Base-by-base conservation (phyloP, 2,888 invertebrate genomes). In the Dryadula phaetusa region DNA sequence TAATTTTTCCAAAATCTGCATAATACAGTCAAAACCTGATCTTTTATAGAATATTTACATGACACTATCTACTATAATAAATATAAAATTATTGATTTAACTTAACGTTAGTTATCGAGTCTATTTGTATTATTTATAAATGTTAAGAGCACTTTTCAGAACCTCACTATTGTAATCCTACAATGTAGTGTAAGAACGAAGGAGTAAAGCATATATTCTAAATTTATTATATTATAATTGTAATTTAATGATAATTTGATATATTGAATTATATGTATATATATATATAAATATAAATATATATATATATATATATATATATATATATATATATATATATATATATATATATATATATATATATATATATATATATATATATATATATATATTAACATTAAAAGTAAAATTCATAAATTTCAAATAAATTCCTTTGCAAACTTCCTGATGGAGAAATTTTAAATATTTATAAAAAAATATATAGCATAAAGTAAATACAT, bases 141-240 rank as follows among this genome's bases (percentile, higher is more conserved):
- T 20, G 5, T 28, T 65, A 28, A 28, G 40, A 60, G 65, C 65
- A 65, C 65, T 49, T 60, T 64, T 64, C 25, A 16, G 46, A 37
- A 56, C 56, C 56, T 46, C 60, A 47, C 60, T 20, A 65, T 49
- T 56, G 16, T 28, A 28, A 56, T 54, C 62, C 62, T 64, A 54
- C 25, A 65, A 40, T 53, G 52, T 66, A 66, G 64, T 12, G 42
- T 67, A 67, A 62, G 64, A 54, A 64, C 40, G 54, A 69, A 76
- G 16, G 82, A 76, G 90, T 90, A 86, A 90, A 90, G 90, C 90
- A 90, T 87, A 88, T 90, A 90, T 91, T 90, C 89, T 90, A 90
- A 90, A 91, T 79, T 87, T 83, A 84, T 84, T 84, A 77, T 79
- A 78, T 28, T 44, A 60, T 60, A 16, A 44, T 12, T 56, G 18